These are phyloP conservation scores for Zalophus californianus DNA, from an alignment of 2,797 vertebrate species.

Conservation along the genomic window DNA sequence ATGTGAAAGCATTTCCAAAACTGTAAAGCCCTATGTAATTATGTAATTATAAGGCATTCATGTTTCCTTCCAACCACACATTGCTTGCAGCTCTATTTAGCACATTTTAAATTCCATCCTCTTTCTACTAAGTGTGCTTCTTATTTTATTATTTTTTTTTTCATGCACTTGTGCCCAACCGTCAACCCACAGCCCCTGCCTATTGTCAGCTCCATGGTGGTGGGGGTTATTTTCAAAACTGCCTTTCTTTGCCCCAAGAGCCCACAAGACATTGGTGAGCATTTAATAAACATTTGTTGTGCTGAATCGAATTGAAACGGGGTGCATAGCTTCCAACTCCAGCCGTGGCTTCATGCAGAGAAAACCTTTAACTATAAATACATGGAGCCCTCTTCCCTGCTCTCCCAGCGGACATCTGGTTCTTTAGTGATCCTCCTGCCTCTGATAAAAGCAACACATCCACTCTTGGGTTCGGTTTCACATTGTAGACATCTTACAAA, in stretches of 20 bases:
- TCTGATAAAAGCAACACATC: neutral
- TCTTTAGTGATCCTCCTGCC: neutral
- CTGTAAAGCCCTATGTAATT: neutral
- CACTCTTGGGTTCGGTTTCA: too few species aligned
- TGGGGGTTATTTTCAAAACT: neutral
- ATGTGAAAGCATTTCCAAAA: neutral
- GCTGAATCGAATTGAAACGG: rapidly evolving
- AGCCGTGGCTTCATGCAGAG: rapidly evolving
- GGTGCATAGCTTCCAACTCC: too few species aligned
- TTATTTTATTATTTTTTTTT: neutral
- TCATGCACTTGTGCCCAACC: rapidly evolving
- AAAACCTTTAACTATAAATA: neutral
- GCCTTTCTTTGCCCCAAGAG: neutral
- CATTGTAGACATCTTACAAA: neutral
- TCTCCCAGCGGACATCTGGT: rapidly evolving
- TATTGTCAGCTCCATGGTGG: rapidly evolving
- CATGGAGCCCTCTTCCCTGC: rapidly evolving
- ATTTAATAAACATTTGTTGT: neutral
- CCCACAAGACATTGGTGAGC: neutral
- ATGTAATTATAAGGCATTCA: neutral
- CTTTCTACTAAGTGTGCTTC: neutral
- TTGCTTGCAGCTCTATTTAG: neutral
- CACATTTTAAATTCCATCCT: too few species aligned
- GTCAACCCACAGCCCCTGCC: rapidly evolving
- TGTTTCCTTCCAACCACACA: too few species aligned